A percentile compares a stretch with the other conserved stretches of the same genome.
phyloP scores from a whole-genome alignment of 1,140 invertebrate species.

The Triops cancriformis region DNA sequence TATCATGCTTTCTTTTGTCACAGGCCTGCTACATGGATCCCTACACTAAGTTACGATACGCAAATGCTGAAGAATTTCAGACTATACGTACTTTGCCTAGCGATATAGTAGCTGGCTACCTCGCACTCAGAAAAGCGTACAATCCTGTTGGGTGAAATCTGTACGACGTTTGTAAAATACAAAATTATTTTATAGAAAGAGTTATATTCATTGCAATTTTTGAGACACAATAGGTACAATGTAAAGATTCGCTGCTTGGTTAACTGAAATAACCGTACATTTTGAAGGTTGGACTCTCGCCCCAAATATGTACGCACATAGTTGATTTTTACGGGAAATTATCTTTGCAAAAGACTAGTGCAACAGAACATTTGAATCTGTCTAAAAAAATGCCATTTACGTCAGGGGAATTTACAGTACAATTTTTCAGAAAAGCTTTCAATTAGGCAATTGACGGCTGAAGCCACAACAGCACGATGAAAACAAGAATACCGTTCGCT shows the following conservation, averaged over 20 bases:
- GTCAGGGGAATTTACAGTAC: too few species aligned
- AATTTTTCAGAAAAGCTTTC: too few species aligned
- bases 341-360: too few species aligned
- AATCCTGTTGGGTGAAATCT: constrained; percentile 57
- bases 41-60: constrained; percentile 75
- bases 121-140: constrained; percentile 72
- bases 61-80: constrained; percentile 73
- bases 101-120: constrained; percentile 80
- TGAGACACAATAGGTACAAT: too few species aligned
- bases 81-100: constrained; percentile 74
- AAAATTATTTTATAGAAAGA: neutral
- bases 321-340: too few species aligned
- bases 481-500: neutral
- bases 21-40: constrained; percentile 81
- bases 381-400: too few species aligned
- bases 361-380: too few species aligned
- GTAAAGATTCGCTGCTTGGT: too few species aligned
- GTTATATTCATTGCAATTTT: neutral
- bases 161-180: neutral
- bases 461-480: neutral
- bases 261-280: too few species aligned
- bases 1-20: constrained; percentile 33
- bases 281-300: too few species aligned
- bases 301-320: too few species aligned
- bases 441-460: neutral